Evolutionary conservation across 2,888 invertebrate species (phyloP).

Genomic region (Coelopa pilipes): DNA sequence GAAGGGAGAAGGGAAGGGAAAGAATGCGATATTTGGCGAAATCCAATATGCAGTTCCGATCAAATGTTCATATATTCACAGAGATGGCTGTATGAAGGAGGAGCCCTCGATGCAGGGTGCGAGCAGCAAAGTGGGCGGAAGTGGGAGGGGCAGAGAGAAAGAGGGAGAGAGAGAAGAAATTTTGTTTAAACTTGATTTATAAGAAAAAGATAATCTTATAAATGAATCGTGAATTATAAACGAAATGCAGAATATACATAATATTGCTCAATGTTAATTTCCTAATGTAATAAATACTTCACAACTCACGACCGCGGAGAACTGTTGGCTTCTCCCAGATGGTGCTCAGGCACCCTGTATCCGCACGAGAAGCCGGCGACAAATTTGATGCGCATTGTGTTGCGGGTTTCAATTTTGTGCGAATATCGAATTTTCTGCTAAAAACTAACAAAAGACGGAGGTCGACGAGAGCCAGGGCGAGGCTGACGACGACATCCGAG

Average conservation of each 20-base stretch:
- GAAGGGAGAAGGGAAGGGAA: background rate
- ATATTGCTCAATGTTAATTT: background rate
- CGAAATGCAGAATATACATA: background rate
- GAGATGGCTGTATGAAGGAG: background rate
- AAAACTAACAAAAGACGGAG: background rate
- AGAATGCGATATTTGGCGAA: constrained; percentile 1
- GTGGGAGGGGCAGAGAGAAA: too few relatives aligned
- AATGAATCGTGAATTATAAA: background rate
- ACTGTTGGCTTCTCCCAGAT: background rate
- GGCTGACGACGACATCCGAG: too few relatives aligned
- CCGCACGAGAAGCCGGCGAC: background rate
- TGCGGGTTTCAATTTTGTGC: constrained; percentile 10
- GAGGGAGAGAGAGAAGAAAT: too few relatives aligned
- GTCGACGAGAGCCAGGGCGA: background rate
- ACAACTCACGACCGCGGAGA: background rate
- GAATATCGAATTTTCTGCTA: constrained; percentile 8
- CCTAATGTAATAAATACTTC: background rate
- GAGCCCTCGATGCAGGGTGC: background rate
- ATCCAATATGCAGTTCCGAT: constrained; percentile 27
- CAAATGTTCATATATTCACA: constrained; percentile 1
- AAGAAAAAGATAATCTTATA: background rate
- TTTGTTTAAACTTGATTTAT: background rate
- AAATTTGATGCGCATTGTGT: constrained; percentile 4
- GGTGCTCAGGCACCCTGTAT: background rate
- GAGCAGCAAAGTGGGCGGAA: too few relatives aligned